Evolutionary conservation across 2,797 vertebrate genomes (phyloP).

Genomic region (Periophthalmus magnuspinnatus): DNA sequence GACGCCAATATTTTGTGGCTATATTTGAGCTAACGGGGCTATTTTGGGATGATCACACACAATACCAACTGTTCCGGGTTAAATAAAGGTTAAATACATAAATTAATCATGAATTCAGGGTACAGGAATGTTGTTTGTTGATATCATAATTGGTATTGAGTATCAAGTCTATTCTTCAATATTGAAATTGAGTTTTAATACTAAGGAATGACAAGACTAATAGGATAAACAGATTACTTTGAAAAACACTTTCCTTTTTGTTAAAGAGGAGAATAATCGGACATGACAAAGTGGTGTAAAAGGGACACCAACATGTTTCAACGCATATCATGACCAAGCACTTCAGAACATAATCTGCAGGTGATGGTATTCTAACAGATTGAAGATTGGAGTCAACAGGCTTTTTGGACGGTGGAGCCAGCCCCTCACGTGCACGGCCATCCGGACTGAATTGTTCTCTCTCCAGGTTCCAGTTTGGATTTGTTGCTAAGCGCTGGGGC

Average conservation of each 20-base stretch:
- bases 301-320: neutral
- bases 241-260: too few relatives aligned
- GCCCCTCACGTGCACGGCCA: slow-evolving; percentile 45
- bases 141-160: too few relatives aligned
- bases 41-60: neutral
- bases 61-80: too few relatives aligned
- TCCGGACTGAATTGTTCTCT: slow-evolving; percentile 58
- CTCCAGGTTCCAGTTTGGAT: slow-evolving; percentile 71
- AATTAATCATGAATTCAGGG: too few relatives aligned
- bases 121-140: too few relatives aligned
- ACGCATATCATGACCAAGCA: neutral
- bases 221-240: too few relatives aligned
- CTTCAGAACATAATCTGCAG: slow-evolving; percentile 28
- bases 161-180: too few relatives aligned
- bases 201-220: too few relatives aligned
- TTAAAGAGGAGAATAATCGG: too few relatives aligned
- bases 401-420: slow-evolving; percentile 43
- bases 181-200: too few relatives aligned
- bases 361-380: slow-evolving; percentile 15
- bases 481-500: slow-evolving; percentile 59
- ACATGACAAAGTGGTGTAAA: too few relatives aligned
- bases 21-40: neutral
- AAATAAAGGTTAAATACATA: too few relatives aligned
- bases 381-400: slow-evolving; percentile 36
- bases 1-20: neutral